These are phyloP conservation scores for Sphyrna mokarran DNA, from an alignment of 2,113 vertebrate species.

Conservation along the genomic window DNA sequence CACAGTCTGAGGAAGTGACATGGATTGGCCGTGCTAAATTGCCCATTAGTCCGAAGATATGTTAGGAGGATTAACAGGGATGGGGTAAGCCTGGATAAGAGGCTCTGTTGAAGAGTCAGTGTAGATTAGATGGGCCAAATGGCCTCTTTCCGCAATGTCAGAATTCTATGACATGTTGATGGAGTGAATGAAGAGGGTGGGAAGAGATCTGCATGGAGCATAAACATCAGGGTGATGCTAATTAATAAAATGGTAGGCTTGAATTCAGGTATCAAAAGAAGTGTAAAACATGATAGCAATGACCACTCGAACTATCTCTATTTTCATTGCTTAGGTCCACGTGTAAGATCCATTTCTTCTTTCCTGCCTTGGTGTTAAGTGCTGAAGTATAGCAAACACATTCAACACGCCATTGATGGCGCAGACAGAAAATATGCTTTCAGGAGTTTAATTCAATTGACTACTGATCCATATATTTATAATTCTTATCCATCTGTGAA, in stretches of 20 bases:
- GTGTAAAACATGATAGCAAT: not conserved
- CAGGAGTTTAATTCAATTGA: not conserved
- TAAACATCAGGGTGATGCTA: not conserved
- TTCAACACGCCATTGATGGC: not conserved
- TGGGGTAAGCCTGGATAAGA: no score
- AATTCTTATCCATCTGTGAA: not conserved
- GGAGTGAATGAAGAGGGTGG: not conserved
- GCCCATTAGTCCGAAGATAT: no score
- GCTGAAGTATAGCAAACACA: not conserved
- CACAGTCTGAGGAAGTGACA: no score
- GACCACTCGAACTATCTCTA: not conserved
- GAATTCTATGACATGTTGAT: no score
- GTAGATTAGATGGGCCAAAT: no score
- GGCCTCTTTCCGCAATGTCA: no score
- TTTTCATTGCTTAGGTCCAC: not conserved
- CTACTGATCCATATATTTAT: not conserved
- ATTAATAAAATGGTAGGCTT: not conserved
- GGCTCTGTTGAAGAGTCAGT: no score
- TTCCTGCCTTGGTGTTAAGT: not conserved
- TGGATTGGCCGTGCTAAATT: no score
- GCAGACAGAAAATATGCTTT: not conserved
- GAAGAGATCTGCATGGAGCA: not conserved
- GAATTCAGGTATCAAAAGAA: not conserved
- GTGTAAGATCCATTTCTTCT: not conserved
- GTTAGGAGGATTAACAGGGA: no score